These are phyloP conservation scores for Mixornis gularis DNA, from an alignment of 2,113 vertebrate genomes.

Conservation along the genomic window DNA sequence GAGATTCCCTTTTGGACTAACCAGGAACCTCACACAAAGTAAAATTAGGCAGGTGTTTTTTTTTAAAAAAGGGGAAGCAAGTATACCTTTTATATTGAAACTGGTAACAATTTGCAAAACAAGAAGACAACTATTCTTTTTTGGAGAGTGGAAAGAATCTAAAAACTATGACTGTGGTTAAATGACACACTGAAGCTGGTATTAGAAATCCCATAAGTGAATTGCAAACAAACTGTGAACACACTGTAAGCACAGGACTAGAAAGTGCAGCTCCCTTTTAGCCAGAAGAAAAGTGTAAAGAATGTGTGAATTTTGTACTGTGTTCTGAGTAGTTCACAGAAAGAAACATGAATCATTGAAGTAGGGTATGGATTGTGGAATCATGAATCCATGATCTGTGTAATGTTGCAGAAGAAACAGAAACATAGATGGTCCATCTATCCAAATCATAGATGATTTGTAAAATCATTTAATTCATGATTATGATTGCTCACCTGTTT, in stretches of 20 bases:
- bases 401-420: not conserved
- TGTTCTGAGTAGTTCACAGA: not conserved
- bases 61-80: not conserved
- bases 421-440: not conserved
- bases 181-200: not conserved
- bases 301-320: not conserved
- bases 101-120: not conserved
- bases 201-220: not conserved
- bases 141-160: not conserved
- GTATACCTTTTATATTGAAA: not conserved
- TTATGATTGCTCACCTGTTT: not conserved
- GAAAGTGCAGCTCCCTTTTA: not conserved
- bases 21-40: not conserved
- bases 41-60: not conserved
- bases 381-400: not conserved
- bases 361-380: not conserved
- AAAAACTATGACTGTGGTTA: not conserved
- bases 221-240: not conserved
- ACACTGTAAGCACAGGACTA: not conserved
- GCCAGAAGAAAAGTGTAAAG: not conserved
- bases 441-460: not conserved
- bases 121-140: not conserved
- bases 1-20: not conserved
- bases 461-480: not conserved
- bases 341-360: not conserved